Percentiles rank a stretch among this genome's conserved stretches.
phyloP scores from a whole-genome alignment of 2,113 vertebrate genomes.

The Gallinago undulata region DNA sequence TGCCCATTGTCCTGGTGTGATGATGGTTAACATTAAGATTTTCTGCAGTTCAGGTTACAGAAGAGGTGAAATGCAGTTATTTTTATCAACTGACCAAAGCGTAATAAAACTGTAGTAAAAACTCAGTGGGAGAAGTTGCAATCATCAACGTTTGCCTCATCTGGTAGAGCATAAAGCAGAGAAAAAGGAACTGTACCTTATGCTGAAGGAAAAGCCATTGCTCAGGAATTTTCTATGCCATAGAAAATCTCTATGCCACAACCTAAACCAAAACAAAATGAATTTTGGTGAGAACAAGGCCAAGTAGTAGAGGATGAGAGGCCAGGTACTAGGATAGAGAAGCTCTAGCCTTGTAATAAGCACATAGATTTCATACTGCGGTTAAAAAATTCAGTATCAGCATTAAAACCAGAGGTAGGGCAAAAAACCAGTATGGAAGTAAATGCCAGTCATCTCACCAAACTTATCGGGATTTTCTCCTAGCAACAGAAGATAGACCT shows the following conservation, averaged over 20 bases:
- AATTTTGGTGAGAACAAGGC: not conserved
- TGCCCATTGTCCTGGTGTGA: not conserved
- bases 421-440: not conserved
- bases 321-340: not conserved
- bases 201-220: not conserved
- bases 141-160: not conserved
- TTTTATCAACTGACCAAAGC: not conserved
- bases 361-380: not conserved
- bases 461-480: not conserved
- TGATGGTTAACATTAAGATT: not conserved
- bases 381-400: not conserved
- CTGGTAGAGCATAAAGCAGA: not conserved
- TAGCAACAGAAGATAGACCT: not conserved
- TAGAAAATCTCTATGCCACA: not conserved
- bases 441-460: not conserved
- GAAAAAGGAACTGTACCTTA: not conserved
- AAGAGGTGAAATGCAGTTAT: not conserved
- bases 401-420: not conserved
- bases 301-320: not conserved
- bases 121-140: not conserved
- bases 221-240: not conserved
- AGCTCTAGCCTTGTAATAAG: not conserved
- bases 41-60: not conserved
- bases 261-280: not conserved
- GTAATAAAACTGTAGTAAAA: not conserved